phyloP scores from a whole-genome alignment of 2,888 invertebrate species.

The Lycia hirtaria region DNA sequence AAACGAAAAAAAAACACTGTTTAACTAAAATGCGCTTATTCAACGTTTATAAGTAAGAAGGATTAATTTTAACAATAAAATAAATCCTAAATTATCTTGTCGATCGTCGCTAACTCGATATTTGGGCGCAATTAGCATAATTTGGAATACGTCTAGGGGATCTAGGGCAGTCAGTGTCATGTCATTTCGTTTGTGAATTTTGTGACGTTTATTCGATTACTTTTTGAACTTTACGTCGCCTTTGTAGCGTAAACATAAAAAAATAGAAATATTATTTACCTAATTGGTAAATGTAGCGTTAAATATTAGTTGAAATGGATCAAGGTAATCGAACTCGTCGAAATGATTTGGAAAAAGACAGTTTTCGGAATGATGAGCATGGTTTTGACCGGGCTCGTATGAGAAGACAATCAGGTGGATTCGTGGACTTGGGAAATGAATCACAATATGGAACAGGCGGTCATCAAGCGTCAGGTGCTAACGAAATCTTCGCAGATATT shows the following conservation, averaged over 20 bases:
- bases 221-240: background rate
- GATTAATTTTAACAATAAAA: too few relatives aligned
- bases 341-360: slow-evolving; percentile 73
- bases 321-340: slow-evolving; percentile 66
- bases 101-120: too few relatives aligned
- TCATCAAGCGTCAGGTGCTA: slow-evolving; percentile 94
- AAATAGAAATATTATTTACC: background rate
- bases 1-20: too few relatives aligned
- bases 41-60: too few relatives aligned
- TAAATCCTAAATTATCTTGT: too few relatives aligned
- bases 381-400: slow-evolving; percentile 81
- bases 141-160: too few relatives aligned
- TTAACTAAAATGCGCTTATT: too few relatives aligned
- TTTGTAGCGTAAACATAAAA: background rate
- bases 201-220: too few relatives aligned
- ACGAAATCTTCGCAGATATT: slow-evolving; percentile 96
- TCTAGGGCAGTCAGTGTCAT: too few relatives aligned
- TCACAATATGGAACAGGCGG: slow-evolving; percentile 92
- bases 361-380: slow-evolving; percentile 76
- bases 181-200: too few relatives aligned
- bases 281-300: slow-evolving; percentile 25
- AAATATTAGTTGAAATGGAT: slow-evolving; percentile 62
- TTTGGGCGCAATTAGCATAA: too few relatives aligned
- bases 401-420: slow-evolving; percentile 89
- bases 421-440: slow-evolving; percentile 91